Conservation (phyloP, 2,113 vertebrate genomes). For the Ptilorrhoa leucosticta region DNA sequence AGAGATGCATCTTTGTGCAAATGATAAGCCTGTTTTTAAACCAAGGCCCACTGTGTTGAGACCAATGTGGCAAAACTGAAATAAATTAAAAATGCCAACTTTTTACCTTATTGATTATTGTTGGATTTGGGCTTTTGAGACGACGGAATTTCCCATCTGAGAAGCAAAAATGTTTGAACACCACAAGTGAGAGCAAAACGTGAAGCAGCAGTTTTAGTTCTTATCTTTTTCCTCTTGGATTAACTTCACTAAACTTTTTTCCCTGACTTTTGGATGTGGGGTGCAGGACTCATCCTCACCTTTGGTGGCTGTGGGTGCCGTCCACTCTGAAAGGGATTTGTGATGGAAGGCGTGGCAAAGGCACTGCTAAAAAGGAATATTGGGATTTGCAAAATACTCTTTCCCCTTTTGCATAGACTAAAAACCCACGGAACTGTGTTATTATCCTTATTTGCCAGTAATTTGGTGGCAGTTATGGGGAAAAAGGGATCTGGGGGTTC, state of each 20-base stretch:
- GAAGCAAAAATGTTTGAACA: background rate
- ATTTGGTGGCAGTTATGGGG: background rate
- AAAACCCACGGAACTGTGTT: background rate
- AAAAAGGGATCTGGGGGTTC: background rate
- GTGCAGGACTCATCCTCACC: background rate
- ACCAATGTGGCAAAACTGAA: background rate
- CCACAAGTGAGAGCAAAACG: background rate
- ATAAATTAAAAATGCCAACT: background rate
- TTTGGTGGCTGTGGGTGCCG: background rate
- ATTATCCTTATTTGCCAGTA: background rate
- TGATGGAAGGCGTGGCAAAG: background rate
- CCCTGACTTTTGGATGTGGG: accelerated
- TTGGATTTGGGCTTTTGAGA: background rate
- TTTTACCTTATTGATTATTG: background rate
- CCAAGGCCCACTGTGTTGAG: background rate
- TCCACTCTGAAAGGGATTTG: background rate
- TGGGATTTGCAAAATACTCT: background rate
- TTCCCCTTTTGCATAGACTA: background rate
- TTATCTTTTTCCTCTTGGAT: background rate
- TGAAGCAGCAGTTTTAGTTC: background rate
- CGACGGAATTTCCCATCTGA: background rate
- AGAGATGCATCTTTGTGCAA: background rate
- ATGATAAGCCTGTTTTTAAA: background rate
- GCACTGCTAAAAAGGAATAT: background rate
- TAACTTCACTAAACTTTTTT: background rate